These are phyloP conservation scores for Diachasma alloeum DNA, from an alignment of 1,140 invertebrate species.

Conservation along the genomic window DNA sequence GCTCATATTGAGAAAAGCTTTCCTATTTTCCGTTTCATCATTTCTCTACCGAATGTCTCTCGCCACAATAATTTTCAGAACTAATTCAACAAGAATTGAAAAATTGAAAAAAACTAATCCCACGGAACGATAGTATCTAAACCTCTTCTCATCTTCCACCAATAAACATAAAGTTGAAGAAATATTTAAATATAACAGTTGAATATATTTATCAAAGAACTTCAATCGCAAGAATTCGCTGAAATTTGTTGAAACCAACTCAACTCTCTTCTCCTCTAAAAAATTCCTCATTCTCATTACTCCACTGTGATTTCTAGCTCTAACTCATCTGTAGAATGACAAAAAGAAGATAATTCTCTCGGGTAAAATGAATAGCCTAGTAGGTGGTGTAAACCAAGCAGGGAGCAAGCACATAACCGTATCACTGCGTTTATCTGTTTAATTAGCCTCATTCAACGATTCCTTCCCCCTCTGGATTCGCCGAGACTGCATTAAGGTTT, in stretches of 20 bases:
- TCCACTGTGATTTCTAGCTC: background rate
- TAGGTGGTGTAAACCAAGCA: background rate
- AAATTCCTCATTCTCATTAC: background rate
- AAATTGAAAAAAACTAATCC: no score
- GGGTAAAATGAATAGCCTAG: background rate
- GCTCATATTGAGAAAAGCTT: no score
- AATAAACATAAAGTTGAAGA: no score
- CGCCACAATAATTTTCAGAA: no score
- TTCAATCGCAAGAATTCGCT: no score
- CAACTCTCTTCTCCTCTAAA: background rate
- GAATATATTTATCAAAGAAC: no score
- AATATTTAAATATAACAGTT: no score
- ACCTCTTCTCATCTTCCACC: no score
- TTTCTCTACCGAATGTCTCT: no score
- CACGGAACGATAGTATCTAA: no score
- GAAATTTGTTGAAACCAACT: background rate
- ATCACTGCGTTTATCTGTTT: conserved; percentile 45
- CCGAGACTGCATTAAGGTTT: conserved; percentile 42
- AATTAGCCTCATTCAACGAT: conserved; percentile 52
- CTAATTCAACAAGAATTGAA: no score
- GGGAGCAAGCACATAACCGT: background rate
- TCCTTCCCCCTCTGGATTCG: conserved; percentile 18
- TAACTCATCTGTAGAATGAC: background rate
- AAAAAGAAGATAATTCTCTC: background rate
- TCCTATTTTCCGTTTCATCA: no score